A percentile compares a stretch with the other conserved stretches of the same genome.
Conservation (phyloP, 2,888 invertebrate genomes). For the Oscheius sp. region DNA sequence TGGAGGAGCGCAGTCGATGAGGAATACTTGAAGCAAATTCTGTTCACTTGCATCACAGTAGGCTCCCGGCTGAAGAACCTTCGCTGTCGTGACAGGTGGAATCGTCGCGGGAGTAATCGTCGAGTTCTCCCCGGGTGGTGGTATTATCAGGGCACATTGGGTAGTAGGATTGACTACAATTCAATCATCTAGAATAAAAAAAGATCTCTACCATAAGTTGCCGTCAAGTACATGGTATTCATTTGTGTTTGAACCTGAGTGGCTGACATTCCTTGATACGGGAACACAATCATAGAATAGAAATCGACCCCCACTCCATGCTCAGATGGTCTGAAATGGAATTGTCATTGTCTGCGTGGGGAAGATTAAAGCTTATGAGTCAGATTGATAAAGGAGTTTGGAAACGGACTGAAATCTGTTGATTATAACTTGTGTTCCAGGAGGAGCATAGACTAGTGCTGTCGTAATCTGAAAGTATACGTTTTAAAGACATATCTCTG, state of each 20-base stretch:
- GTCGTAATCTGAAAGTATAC: conserved; percentile 7
- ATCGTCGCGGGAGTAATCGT: not conserved
- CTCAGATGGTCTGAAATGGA: not conserved
- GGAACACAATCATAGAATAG: conserved; percentile 19
- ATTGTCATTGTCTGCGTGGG: not conserved
- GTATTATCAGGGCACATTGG: not conserved
- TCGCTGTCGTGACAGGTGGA: not conserved
- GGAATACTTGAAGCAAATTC: conserved; percentile 4
- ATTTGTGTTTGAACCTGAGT: conserved; percentile 9
- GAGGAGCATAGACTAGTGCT: not conserved
- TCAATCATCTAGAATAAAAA: not conserved
- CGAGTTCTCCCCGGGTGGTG: conserved; percentile 5
- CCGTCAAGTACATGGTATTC: conserved; percentile 8
- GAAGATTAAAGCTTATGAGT: no score
- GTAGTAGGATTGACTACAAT: conserved; percentile 15
- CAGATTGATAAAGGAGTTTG: no score
- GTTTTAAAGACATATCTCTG: not conserved
- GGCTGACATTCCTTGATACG: not conserved
- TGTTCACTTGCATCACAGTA: conserved; percentile 10
- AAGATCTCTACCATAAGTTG: not conserved
- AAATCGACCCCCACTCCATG: not conserved
- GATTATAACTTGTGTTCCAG: conserved; percentile 1
- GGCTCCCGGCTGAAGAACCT: not conserved
- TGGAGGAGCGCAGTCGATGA: conserved; percentile 22
- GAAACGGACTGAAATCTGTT: conserved; percentile 14